These are phyloP conservation scores for Rhineura floridana DNA, from an alignment of 2,113 vertebrate genomes.

Conservation along the genomic window DNA sequence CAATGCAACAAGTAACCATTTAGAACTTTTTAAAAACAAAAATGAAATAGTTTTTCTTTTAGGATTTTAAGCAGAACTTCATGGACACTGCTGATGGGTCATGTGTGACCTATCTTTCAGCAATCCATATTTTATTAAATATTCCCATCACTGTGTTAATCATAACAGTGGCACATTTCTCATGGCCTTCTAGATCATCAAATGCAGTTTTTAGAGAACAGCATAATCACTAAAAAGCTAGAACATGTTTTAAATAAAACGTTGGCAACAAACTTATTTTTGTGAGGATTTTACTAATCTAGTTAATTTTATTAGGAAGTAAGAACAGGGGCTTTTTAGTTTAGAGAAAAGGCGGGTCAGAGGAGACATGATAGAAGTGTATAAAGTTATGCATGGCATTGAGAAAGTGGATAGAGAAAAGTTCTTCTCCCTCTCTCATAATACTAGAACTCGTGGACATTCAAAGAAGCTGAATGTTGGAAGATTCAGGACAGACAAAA, in stretches of 20 bases:
- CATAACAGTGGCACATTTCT: neutral
- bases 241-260: neutral
- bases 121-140: neutral
- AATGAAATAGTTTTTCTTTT: neutral
- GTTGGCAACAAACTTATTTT: neutral
- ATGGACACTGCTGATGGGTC: neutral
- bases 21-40: neutral
- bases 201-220: neutral
- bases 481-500: too few species aligned
- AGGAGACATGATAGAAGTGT: too few species aligned
- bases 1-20: neutral
- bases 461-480: too few species aligned
- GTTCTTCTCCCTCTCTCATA: too few species aligned
- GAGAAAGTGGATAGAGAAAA: too few species aligned
- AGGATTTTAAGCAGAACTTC: too few species aligned
- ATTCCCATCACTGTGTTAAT: neutral
- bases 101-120: neutral
- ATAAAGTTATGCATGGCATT: too few species aligned
- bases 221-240: neutral
- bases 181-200: neutral
- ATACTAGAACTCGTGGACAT: too few species aligned
- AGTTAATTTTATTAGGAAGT: neutral
- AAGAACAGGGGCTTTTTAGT: too few species aligned
- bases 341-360: too few species aligned
- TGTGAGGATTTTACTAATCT: neutral